Evolutionary conservation across 2,797 vertebrate genomes (phyloP), one percentile per base, ranked within the genome.

Genomic region (Leptodactylus fallax): DNA sequence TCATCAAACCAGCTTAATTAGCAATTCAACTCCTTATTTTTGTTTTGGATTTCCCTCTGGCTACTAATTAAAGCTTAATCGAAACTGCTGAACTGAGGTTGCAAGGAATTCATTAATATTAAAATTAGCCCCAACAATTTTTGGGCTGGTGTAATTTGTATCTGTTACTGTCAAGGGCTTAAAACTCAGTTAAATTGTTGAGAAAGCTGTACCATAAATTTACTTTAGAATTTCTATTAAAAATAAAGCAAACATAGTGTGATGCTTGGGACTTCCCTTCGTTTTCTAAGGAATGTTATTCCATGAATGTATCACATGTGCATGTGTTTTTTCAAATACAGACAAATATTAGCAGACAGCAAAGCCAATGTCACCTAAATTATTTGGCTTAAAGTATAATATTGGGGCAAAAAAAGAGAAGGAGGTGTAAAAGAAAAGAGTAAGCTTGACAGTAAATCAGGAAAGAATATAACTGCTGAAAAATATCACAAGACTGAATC

Each of bases 41-140:
- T 98, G 97, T 98, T 99, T 96, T 97, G 96, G 96, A 97, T 97
- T 97, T 96, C 97, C 98, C 98, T 98, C 97, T 97, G 97, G 98
- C 98, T 98, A 97, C 97, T 99, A 99, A 99, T 99, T 99, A 99
- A 99, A 98, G 97, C 97, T 98, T 98, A 97, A 99, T 99, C 95
- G 96, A 99, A 99, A 98, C 96, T 96, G 96, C 97, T 98, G 97
- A 99, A 99, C 97, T 98, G 98, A 98, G 97, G 97, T 98, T 96
- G 96, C 97, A 97, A 97, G 97, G 96, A 97, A 97, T 95, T 97
- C 97, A 99, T 99, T 98, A 98, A 99, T 99, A 99, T 99, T 99
- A 98, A 99, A 98, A 99, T 97, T 96, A 96, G 96, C 97, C 96
- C 96, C 96, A 97, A 96, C 95, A 96, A 96, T 95, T 96, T 96